phyloP scores from a whole-genome alignment of 1,140 invertebrate species.

The Bombus waltoni region DNA sequence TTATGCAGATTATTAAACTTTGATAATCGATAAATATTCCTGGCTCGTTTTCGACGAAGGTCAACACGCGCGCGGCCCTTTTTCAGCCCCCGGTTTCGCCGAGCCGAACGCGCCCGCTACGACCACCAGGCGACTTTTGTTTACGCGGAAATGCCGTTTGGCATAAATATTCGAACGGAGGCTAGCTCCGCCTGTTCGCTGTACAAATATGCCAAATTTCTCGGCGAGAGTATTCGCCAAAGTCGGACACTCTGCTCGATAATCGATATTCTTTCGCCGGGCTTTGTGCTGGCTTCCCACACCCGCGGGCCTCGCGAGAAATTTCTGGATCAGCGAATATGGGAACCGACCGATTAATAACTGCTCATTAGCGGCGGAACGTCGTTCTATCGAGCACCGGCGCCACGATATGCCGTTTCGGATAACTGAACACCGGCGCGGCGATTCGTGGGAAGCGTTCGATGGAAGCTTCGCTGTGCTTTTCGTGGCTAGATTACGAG shows the following conservation, averaged over 20 bases:
- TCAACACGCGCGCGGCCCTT: slow-evolving; percentile 17
- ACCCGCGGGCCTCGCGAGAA: slow-evolving; percentile 7
- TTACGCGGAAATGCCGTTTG: slow-evolving; percentile 21
- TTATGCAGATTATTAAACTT: slow-evolving; percentile 38
- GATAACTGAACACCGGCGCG: neutral
- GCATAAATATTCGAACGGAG: slow-evolving; percentile 34
- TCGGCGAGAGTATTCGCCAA: slow-evolving; percentile 33
- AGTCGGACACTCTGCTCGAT: neutral
- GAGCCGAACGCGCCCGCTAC: neutral
- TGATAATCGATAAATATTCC: slow-evolving; percentile 25
- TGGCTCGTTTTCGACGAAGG: slow-evolving; percentile 18
- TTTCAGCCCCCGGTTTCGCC: neutral
- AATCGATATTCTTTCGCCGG: slow-evolving; percentile 39
- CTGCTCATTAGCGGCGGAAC: slow-evolving; percentile 36
- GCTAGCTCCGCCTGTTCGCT: slow-evolving; percentile 33
- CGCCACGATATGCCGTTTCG: neutral
- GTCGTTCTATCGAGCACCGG: slow-evolving; percentile 19
- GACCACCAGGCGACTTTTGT: slow-evolving; percentile 11
- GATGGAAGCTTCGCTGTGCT: neutral
- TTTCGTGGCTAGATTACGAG: neutral
- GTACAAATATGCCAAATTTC: slow-evolving; percentile 49
- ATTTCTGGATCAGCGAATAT: slow-evolving; percentile 46
- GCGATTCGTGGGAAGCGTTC: neutral
- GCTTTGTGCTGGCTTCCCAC: neutral
- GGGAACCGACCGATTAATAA: slow-evolving; percentile 43